Evolutionary conservation across 2,113 vertebrate genomes (phyloP).

Genomic region (Callocephalon fimbriatum): DNA sequence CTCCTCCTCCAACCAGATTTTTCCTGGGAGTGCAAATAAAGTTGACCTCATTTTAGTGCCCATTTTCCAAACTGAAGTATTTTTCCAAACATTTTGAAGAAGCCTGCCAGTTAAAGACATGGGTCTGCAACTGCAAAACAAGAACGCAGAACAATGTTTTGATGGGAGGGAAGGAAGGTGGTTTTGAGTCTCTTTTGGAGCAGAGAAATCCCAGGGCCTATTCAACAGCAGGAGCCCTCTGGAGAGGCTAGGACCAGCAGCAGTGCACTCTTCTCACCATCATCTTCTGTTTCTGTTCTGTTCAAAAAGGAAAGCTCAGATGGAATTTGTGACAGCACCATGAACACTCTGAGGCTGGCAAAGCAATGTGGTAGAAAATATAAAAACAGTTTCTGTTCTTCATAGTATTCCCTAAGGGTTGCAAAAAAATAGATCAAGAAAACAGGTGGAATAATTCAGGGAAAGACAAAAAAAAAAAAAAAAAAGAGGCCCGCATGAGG

Average conservation of each 20-base stretch:
- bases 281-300: not conserved
- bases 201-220: not conserved
- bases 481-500: not conserved
- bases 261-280: not conserved
- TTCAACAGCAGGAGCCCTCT: not conserved
- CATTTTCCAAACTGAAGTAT: not conserved
- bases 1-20: conserved; percentile 35
- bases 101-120: not conserved
- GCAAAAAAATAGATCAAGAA: not conserved
- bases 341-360: not conserved
- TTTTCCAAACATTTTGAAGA: not conserved
- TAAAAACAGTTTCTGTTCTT: not conserved
- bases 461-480: no score
- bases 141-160: not conserved
- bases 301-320: not conserved
- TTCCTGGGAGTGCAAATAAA: not conserved
- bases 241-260: not conserved
- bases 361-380: not conserved
- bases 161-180: not conserved
- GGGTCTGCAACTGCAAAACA: not conserved
- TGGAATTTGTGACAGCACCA: not conserved
- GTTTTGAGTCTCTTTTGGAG: not conserved
- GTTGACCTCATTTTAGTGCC: not conserved
- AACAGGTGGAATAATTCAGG: not conserved
- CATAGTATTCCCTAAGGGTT: not conserved